Base-by-base conservation (phyloP, 2,888 invertebrate species). In the Hypolimnas misippus region DNA sequence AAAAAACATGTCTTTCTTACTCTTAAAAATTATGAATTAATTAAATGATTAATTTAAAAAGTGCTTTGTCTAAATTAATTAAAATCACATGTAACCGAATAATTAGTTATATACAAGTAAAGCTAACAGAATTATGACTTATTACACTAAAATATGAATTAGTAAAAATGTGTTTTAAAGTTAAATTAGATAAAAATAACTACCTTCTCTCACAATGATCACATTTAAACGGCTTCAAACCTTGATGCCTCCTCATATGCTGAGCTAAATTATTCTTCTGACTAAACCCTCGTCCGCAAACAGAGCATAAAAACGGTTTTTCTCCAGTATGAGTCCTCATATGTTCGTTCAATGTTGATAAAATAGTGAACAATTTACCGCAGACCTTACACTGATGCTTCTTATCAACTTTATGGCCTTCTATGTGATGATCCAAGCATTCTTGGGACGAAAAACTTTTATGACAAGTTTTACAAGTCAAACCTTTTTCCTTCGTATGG, bases 211-310 rank as follows among this genome's bases (percentile, higher is more conserved):
- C 81, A 71, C 94, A 94, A 46, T 74, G 79, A n/a, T 81, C 78
- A 68, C 92, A 92, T 62, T 87, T 87, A 56, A 82, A 91, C 0
- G 86, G 87, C 70, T 91, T 91, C 31, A 87, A 65, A 0, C 94
- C 93, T 31, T 92, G 90, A 76, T 94, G 94, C 1, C 94, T 81
- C 61, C 93, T 83, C 65, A 93, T 84, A 68, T 94, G 94, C 63
- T 94, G 94, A 0, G 87, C 90, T 17, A 94, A 74, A 72, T 94
- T 94, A 0, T 93, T 93, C 72, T 93, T 94, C 75, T 94, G 94
- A 51, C 93, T 93, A 60, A 94, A 94, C 0, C 93, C 92, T 55
- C 92, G 89, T 0, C 93, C 93, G 49, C 94, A 94, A 0, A 93
- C 86, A 0, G 93, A 92, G 67, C 93, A 93, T 0, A 93, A 74